A percentile compares a stretch with the other conserved stretches of the same genome.
Conservation (phyloP, 2,888 invertebrate species). For the Gibbula magus region DNA sequence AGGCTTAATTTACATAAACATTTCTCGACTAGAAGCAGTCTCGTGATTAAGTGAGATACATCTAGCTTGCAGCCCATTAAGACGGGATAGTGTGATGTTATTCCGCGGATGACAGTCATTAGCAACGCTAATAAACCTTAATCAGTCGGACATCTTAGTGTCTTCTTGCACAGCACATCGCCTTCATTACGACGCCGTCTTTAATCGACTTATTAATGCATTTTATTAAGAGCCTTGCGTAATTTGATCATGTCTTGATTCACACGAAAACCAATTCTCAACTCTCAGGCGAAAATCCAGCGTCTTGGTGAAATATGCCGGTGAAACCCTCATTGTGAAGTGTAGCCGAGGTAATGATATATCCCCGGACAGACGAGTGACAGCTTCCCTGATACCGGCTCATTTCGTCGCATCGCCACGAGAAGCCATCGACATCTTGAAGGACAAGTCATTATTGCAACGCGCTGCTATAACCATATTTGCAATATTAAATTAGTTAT, state of each 20-base stretch:
- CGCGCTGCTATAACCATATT: neutral
- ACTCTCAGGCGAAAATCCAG: neutral
- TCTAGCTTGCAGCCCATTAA: neutral
- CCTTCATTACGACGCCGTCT: neutral
- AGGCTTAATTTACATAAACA: conserved; percentile 1
- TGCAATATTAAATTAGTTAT: conserved; percentile 15
- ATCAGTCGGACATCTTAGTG: neutral
- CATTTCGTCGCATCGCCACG: conserved; percentile 3
- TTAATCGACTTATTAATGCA: conserved; percentile 13
- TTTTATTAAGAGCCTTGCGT: conserved; percentile 9
- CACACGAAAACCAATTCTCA: conserved; percentile 5
- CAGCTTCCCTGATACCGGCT: neutral
- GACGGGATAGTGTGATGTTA: neutral
- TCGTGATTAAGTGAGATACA: conserved; percentile 5
- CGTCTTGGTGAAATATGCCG: neutral
- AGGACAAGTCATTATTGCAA: neutral
- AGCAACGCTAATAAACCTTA: neutral
- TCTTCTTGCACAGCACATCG: neutral
- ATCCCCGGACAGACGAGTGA: neutral
- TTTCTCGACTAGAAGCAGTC: neutral
- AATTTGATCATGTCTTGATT: neutral
- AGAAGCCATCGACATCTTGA: neutral
- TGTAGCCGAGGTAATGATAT: neutral
- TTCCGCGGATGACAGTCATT: neutral
- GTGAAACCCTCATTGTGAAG: neutral